A percentile compares a stretch with the other conserved stretches of the same genome.
These are phyloP conservation scores for Alosa sapidissima DNA, from an alignment of 2,797 vertebrate species.

Conservation along the genomic window DNA sequence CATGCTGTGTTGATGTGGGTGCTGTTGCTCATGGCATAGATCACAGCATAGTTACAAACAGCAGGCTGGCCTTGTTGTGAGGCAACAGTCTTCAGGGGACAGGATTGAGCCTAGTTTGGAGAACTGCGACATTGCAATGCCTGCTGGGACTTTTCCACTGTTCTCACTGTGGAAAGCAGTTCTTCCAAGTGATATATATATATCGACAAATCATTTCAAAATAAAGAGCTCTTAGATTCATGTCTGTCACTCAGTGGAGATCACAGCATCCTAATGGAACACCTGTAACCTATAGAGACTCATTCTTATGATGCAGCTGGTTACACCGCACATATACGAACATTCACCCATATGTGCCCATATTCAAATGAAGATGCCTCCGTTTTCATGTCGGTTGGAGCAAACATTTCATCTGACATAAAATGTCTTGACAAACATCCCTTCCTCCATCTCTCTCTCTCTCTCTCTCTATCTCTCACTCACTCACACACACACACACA, in stretches of 20 bases:
- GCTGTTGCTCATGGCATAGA: background rate
- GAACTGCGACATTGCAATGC: constrained; percentile 13
- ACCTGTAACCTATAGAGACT: background rate
- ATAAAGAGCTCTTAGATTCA: background rate
- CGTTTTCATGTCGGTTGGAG: background rate
- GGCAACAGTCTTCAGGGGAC: constrained; percentile 66
- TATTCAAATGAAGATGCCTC: background rate
- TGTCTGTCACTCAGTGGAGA: background rate
- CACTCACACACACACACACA: background rate
- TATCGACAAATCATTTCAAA: background rate
- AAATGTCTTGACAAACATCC: background rate
- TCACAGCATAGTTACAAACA: constrained; percentile 51
- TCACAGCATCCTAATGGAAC: background rate
- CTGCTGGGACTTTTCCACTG: constrained; percentile 6
- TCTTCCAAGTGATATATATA: background rate
- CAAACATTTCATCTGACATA: background rate
- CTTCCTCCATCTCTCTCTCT: background rate
- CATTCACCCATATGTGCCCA: background rate
- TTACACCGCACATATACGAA: background rate
- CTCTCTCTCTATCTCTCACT: background rate
- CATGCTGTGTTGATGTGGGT: background rate
- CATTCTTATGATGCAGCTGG: background rate
- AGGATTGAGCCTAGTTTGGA: constrained; percentile 35
- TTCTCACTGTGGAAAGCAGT: background rate
- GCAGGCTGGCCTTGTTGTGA: constrained; percentile 61